Evolutionary conservation across 2,113 vertebrate species (phyloP).

Genomic region (Psittacula cyanocephala): DNA sequence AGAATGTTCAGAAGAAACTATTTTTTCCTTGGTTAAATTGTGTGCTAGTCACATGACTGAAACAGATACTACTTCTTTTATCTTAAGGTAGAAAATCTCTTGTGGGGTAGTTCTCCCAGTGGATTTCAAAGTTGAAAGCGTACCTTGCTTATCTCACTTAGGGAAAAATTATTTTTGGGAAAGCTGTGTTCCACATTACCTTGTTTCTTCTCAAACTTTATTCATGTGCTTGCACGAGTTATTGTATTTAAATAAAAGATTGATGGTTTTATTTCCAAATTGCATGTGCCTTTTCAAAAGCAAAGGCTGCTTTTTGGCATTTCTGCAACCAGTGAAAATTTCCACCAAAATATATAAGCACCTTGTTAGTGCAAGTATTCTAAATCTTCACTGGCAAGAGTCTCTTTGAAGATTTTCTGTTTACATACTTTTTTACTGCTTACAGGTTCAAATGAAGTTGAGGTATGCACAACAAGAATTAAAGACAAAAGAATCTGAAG

Average conservation of each 20-base stretch:
- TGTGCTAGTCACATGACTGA: background rate
- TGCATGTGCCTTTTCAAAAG: background rate
- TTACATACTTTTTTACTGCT: background rate
- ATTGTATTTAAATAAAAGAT: background rate
- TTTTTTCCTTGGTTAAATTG: background rate
- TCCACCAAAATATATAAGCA: background rate
- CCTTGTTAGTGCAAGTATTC: background rate
- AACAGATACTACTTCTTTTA: background rate
- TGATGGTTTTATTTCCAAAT: background rate
- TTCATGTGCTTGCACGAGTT: background rate
- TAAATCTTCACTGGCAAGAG: background rate
- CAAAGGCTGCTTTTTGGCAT: background rate
- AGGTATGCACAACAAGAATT: slow-evolving; percentile 88
- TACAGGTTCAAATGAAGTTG: slow-evolving; percentile 91
- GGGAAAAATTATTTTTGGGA: background rate
- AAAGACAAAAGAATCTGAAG: slow-evolving; percentile 87
- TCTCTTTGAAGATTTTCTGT: background rate
- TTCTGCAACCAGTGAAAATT: background rate
- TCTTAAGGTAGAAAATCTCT: background rate
- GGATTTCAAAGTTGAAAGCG: background rate
- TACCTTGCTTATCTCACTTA: background rate
- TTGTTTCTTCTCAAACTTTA: background rate
- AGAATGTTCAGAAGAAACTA: background rate
- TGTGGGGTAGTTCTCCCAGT: background rate
- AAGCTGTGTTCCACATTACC: background rate